Evolutionary conservation across 30 jellyfish, hydroid and myxozoan species (phyloP).

Genomic region (Aurelia aurita complex sp. Pacific): DNA sequence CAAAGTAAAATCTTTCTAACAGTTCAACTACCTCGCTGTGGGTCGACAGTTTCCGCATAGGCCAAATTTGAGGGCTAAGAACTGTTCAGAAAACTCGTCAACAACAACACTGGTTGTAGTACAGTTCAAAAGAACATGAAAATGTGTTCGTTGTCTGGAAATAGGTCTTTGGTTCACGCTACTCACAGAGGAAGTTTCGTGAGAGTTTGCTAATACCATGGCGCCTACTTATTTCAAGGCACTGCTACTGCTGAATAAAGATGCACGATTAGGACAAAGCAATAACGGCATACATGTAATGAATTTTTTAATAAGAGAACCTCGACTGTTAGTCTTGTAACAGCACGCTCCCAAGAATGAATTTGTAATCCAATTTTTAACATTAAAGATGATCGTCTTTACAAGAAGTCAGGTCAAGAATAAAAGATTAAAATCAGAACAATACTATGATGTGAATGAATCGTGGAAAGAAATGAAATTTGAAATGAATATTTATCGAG

Average conservation of each 20-base stretch:
- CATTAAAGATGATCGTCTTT: conserved; percentile 44
- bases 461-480: conserved; percentile 22
- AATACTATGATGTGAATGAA: conserved; percentile 12
- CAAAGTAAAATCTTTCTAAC: no score
- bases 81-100: no score
- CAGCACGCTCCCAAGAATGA: conserved; percentile 49
- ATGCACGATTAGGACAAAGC: conserved; percentile 2
- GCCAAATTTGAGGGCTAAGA: no score
- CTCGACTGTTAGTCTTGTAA: background rate
- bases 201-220: no score
- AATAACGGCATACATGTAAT: conserved; percentile 1
- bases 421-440: conserved; percentile 38
- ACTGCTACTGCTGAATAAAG: background rate
- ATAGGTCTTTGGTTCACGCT: no score
- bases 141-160: no score
- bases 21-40: no score
- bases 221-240: no score
- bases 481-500: conserved; percentile 8
- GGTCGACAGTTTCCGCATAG: no score
- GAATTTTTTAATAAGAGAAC: background rate
- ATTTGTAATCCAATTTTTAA: conserved; percentile 41
- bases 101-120: no score
- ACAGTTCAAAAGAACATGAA: no score
- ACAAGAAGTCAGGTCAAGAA: conserved; percentile 41
- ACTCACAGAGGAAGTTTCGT: no score